phyloP scores from a whole-genome alignment of 1,140 invertebrate genomes.

The Dinoponera quadriceps region DNA sequence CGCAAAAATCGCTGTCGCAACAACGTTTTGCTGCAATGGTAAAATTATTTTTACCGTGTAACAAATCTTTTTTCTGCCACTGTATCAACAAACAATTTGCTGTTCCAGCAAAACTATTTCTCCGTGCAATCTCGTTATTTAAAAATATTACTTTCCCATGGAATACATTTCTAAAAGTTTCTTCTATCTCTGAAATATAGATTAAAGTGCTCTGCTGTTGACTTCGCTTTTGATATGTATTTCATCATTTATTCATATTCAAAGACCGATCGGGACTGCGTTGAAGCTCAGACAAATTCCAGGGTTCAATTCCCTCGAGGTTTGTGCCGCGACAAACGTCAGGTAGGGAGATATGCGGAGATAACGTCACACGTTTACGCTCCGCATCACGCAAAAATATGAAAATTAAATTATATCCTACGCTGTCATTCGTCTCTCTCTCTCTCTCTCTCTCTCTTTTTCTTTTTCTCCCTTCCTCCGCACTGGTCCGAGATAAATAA shows the following conservation, averaged over 20 bases:
- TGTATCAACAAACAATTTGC: too few species aligned
- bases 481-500: neutral
- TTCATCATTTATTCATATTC: neutral
- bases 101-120: too few species aligned
- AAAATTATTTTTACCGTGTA: too few species aligned
- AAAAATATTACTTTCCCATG: too few species aligned
- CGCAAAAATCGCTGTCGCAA: too few species aligned
- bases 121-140: too few species aligned
- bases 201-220: neutral
- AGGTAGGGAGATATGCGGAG: neutral
- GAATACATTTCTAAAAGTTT: neutral
- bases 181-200: neutral
- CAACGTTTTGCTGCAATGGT: too few species aligned
- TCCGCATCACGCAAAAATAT: neutral
- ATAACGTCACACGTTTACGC: neutral
- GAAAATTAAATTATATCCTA: neutral
- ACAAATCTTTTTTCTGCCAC: too few species aligned
- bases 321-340: neutral
- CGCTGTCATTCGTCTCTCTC: slow-evolving; percentile 1
- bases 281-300: neutral
- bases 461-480: too few species aligned
- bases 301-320: neutral
- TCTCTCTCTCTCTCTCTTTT: neutral
- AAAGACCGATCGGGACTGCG: neutral
- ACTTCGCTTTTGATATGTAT: too few species aligned